Evolutionary conservation across 2,888 invertebrate species (phyloP).

Genomic region (Drosophila paranaensis): DNA sequence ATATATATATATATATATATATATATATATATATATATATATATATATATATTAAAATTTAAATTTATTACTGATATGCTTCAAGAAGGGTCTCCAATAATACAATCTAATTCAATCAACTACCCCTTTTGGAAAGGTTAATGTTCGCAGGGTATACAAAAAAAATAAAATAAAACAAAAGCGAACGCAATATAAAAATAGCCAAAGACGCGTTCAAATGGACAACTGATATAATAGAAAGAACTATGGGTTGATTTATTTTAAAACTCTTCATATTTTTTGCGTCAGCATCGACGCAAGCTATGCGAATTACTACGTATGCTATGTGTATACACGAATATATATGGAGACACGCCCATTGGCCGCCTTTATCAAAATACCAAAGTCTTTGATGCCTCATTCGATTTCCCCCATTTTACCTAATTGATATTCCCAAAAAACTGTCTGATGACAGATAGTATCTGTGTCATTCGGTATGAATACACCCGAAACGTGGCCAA

Average conservation of each 20-base stretch:
- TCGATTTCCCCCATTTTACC: constrained; percentile 8
- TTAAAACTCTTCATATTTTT: constrained; percentile 66
- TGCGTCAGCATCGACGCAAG: constrained; percentile 70
- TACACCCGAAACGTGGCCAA: constrained; percentile 18
- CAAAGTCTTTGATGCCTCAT: constrained; percentile 20
- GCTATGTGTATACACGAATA: constrained; percentile 30
- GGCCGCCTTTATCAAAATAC: constrained; percentile 24
- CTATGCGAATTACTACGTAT: constrained; percentile 42
- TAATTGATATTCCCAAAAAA: neutral
- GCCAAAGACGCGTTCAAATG: constrained; percentile 40
- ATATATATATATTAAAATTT: too few relatives aligned
- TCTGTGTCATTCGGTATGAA: constrained; percentile 22
- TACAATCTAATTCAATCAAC: neutral
- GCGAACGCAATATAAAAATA: constrained; percentile 52
- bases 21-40: too few relatives aligned
- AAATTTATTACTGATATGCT: too few relatives aligned
- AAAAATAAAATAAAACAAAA: constrained; percentile 30
- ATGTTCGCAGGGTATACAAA: constrained; percentile 2
- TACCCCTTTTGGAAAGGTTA: neutral
- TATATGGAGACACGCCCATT: constrained; percentile 18
- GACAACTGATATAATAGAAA: constrained; percentile 47
- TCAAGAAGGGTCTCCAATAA: neutral
- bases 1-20: too few relatives aligned
- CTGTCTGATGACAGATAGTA: constrained; percentile 31
- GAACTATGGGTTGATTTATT: constrained; percentile 69